Evolutionary conservation across 2,888 invertebrate species (phyloP), one percentile per base, ranked within the genome.

Genomic region (Nebria salina): DNA sequence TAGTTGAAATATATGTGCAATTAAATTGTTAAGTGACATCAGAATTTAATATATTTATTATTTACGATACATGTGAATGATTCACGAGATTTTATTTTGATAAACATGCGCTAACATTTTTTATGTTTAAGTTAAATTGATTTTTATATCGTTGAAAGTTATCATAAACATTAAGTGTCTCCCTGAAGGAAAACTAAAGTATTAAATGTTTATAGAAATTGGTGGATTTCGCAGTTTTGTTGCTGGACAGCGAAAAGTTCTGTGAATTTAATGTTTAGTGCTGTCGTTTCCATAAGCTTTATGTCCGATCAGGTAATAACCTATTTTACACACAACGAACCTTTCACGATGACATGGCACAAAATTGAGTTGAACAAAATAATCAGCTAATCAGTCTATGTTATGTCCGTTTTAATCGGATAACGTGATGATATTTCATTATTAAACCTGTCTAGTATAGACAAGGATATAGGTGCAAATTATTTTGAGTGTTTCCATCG

Each of bases 361-460:
- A 54, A 54, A 54, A 54, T 54, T 54, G 54, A 54, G 54, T 54
- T 54, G 54, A 54, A 54, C 54, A 54, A 54, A 54, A 54, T 54
- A 54, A 54, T 54, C 54, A 54, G 54, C 11, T 54, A 54, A 54
- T 54, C 54, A 54, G 54, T 54, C 54, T 54, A 54, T 54, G 54
- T 54, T 13, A 54, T 54, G 54, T 54, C 54, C 7, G 54, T 11
- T 54, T 34, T 34, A 34, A 34, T 34, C 34, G 34, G 13, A 54
- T 13, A 54, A 54, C 13, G 54, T 8, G 54, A 54, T 54, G 8
- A 8, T 54, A 54, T 54, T 54, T 54, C 8, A 54, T 54, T 8
- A 54, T 54, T 8, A 54, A 54, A 54, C 54, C 8, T 54, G 54
- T 54, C 54, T 54, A 54, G 54, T 54, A 13, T 11, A 13, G 54